These are phyloP conservation scores for Pituophis catenifer DNA, from an alignment of 2,113 vertebrate species.

Conservation along the genomic window DNA sequence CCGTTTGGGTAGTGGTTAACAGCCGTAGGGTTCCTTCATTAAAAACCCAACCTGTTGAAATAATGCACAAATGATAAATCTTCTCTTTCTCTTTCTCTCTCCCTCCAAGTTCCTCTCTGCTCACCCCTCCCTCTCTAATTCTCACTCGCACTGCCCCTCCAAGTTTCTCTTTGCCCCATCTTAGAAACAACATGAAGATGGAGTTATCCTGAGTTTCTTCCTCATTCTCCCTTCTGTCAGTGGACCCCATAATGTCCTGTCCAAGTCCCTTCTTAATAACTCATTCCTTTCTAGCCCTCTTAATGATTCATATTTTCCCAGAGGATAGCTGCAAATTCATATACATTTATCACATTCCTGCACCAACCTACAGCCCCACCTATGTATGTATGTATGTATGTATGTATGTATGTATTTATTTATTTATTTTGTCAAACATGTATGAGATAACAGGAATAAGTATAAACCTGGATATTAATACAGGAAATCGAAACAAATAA, in stretches of 20 bases:
- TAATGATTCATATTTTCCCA: background rate
- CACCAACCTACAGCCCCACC: background rate
- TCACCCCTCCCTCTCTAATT: background rate
- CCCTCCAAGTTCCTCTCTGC: background rate
- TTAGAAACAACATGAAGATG: background rate
- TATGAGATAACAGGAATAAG: too few relatives aligned
- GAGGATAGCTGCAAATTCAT: background rate
- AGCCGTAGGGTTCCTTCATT: constrained; percentile 81
- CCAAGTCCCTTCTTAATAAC: background rate
- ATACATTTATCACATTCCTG: background rate
- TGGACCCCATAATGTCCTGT: background rate
- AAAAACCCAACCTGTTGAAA: constrained; percentile 77
- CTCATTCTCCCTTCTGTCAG: background rate
- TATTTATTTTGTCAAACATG: too few relatives aligned
- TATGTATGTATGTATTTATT: too few relatives aligned
- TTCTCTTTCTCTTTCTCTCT: background rate
- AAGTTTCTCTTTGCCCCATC: background rate
- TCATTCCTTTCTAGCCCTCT: background rate
- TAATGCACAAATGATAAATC: constrained; percentile 56
- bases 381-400: too few relatives aligned
- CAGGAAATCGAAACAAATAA: too few relatives aligned
- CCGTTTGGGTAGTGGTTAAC: constrained; percentile 70
- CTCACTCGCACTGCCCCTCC: background rate
- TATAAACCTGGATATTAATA: too few relatives aligned
- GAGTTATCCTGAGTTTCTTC: background rate